These are phyloP conservation scores for Hypotaenidia okinawae DNA, from an alignment of 2,797 vertebrate species.

Conservation along the genomic window DNA sequence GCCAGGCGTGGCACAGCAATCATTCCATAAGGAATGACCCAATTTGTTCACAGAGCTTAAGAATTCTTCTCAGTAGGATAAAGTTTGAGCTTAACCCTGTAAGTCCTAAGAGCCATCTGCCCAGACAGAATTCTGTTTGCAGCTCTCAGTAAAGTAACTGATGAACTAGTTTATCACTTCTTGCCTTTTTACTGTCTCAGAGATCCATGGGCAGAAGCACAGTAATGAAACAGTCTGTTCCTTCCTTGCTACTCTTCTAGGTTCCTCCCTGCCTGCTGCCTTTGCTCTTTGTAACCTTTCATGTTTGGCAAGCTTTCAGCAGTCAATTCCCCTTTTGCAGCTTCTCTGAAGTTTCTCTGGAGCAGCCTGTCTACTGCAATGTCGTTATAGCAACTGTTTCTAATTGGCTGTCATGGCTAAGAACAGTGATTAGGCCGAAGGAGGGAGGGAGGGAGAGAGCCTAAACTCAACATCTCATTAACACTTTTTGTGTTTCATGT, in stretches of 20 bases:
- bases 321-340: background rate
- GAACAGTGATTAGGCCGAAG: background rate
- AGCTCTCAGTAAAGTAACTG: background rate
- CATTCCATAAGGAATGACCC: background rate
- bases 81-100: slow-evolving; percentile 1
- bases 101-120: slow-evolving; percentile 40
- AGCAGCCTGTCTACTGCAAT: background rate
- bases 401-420: background rate
- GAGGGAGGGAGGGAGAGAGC: background rate
- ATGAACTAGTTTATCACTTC: background rate
- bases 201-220: background rate
- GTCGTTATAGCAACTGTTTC: background rate
- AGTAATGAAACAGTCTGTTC: background rate
- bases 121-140: background rate
- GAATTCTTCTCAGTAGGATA: background rate
- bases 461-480: background rate
- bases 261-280: background rate
- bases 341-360: background rate
- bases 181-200: background rate
- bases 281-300: background rate
- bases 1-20: background rate
- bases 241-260: background rate
- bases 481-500: background rate
- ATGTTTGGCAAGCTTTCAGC: background rate
- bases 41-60: background rate